A percentile compares a stretch with the other conserved stretches of the same genome.
Evolutionary conservation across 2,888 invertebrate species (phyloP).

Genomic region (Hipparchia sbordonii): DNA sequence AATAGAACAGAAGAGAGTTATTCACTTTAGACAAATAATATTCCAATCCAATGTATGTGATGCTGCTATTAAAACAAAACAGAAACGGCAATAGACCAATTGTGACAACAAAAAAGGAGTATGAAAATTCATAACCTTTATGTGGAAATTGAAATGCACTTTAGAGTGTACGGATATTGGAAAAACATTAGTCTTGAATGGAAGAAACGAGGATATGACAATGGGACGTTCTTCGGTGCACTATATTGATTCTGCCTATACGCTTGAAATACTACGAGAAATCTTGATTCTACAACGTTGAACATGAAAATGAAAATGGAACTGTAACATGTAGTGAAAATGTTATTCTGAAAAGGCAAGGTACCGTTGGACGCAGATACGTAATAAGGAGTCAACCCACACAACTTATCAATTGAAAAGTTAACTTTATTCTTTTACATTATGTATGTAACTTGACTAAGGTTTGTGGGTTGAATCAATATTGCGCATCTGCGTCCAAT

Average conservation of each 20-base stretch:
- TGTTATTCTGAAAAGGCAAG: background rate
- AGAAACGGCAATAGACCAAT: slow-evolving; percentile 16
- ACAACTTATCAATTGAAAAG: too few species aligned
- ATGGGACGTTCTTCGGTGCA: slow-evolving; percentile 41
- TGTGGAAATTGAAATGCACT: slow-evolving; percentile 61
- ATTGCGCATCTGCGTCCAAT: too few species aligned
- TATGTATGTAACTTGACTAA: too few species aligned
- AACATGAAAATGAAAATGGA: slow-evolving; percentile 19
- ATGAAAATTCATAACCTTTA: slow-evolving; percentile 50
- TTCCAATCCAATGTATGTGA: background rate
- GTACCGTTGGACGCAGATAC: background rate
- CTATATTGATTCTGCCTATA: slow-evolving; percentile 33
- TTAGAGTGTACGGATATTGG: slow-evolving; percentile 67
- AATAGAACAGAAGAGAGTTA: too few species aligned
- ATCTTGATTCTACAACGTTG: slow-evolving; percentile 16
- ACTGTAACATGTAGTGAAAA: background rate
- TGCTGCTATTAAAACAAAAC: background rate
- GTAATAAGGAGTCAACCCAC: too few species aligned
- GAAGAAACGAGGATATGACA: slow-evolving; percentile 55
- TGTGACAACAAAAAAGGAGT: slow-evolving; percentile 28
- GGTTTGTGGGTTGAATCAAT: too few species aligned
- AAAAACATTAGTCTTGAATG: slow-evolving; percentile 72
- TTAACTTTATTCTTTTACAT: too few species aligned
- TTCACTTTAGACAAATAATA: too few species aligned
- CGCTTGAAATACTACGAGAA: slow-evolving; percentile 13